Evolutionary conservation across 2,888 invertebrate genomes (phyloP), one percentile per base, ranked within the genome.

Genomic region (Hydrotaea diabolus): DNA sequence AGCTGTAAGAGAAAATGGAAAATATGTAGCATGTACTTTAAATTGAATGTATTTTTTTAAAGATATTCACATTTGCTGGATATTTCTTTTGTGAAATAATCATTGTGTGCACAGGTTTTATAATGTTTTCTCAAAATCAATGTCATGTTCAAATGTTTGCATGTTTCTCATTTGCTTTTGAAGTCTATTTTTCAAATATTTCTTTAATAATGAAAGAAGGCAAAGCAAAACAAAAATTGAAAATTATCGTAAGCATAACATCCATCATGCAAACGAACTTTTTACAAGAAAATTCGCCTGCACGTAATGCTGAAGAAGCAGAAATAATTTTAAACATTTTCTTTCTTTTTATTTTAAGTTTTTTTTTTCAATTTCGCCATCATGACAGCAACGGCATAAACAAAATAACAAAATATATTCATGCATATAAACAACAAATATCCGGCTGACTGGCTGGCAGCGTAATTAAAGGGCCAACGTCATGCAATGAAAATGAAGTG

Each of bases 1-100:
- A 90, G 86, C 90, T 90, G 87, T 64, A 86, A 80, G 8, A 76
- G 71, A 62, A 59, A 23, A 82, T 77, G 8, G 75, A 69, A 64
- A 39, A 83, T 82, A 74, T n/a, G n/a, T n/a, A n/a, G n/a, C n/a
- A n/a, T n/a, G n/a, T n/a, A n/a, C n/a, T n/a, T n/a, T n/a, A 26
- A 83, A 79, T 77, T 77, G 11, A 66, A 80, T 74, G 80, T 72
- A 39, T 39, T 39, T 31, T 31, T 31, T 13, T 13, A 72, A 78
- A 39, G 59, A 64, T 74, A 59, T 73, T 23, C 39, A 57, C 49
- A 46, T 31, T 39, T 53, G 7, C 11, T 17, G 53, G 31, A 4
- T 31, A 62, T 31, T 36, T 76, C 9, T 36, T 19, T 46, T 69
- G 43, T 77, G 39, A 66, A 69, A 55, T 71, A 62, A 23, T 9